Conservation (phyloP, 2,113 vertebrate species). For the Eurystomus gularis region DNA sequence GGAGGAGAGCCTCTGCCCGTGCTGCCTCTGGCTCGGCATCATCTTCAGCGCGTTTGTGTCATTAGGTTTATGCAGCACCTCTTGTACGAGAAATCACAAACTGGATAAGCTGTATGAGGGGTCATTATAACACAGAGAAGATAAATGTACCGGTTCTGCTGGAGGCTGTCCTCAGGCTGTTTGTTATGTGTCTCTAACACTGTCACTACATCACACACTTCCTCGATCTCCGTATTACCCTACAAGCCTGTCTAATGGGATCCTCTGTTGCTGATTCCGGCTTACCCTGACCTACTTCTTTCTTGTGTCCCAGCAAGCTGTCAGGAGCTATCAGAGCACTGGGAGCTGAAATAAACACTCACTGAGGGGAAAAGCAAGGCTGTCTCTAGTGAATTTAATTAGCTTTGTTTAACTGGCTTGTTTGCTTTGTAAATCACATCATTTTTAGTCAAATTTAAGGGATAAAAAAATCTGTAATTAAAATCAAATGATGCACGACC, state of each 20-base stretch:
- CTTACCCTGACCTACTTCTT: constrained; percentile 77
- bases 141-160: constrained; percentile 61
- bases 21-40: neutral
- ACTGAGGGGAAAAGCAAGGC: constrained; percentile 63
- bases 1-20: neutral
- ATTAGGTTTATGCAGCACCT: neutral
- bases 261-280: constrained; percentile 74
- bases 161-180: constrained; percentile 67
- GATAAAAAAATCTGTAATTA: constrained; percentile 60
- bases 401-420: constrained; percentile 69
- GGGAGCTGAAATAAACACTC: constrained; percentile 75
- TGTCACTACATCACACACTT: constrained; percentile 64
- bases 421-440: constrained; percentile 68
- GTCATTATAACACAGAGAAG: constrained; percentile 50
- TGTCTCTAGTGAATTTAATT: constrained; percentile 67
- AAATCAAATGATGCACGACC: constrained; percentile 51
- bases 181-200: constrained; percentile 69
- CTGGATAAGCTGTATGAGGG: constrained; percentile 22
- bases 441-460: constrained; percentile 64
- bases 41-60: neutral
- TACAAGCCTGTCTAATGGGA: constrained; percentile 72
- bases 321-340: constrained; percentile 71
- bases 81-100: constrained; percentile 9
- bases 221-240: constrained; percentile 65
- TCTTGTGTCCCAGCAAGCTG: constrained; percentile 72